Conservation (phyloP, 2,797 vertebrate species). For the Scleropages formosus region DNA sequence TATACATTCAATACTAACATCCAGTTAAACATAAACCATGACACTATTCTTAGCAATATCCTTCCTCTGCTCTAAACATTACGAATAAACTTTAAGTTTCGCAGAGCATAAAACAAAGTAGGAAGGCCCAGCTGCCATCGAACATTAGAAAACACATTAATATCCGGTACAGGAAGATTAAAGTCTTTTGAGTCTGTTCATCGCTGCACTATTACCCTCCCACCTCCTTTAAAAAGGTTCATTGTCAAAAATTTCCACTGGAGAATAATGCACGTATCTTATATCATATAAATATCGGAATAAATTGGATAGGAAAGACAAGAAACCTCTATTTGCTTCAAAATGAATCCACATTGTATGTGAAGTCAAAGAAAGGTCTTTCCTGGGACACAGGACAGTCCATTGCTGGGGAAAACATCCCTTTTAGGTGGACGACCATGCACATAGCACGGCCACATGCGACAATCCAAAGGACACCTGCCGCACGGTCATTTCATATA, state of each 20-base stretch:
- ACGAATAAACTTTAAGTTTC: too few species aligned
- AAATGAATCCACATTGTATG: neutral
- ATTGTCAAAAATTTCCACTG: neutral
- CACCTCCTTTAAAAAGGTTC: neutral
- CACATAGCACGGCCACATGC: neutral
- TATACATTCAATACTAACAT: too few species aligned
- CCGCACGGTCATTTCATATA: neutral
- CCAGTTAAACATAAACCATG: too few species aligned
- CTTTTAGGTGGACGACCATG: neutral
- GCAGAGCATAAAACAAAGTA: too few species aligned
- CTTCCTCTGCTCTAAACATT: too few species aligned
- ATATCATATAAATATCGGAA: neutral
- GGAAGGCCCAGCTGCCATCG: too few species aligned
- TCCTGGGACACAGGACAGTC: slow-evolving; percentile 1
- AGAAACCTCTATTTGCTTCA: neutral
- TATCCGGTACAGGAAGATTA: too few species aligned
- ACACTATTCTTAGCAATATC: too few species aligned
- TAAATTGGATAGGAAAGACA: neutral
- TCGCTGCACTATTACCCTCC: too few species aligned
- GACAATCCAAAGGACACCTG: slow-evolving; percentile 6
- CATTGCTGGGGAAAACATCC: neutral
- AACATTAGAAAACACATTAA: too few species aligned
- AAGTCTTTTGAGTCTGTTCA: too few species aligned
- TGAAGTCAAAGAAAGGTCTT: slow-evolving; percentile 9
- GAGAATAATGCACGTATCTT: neutral